Percentiles rank a stretch among this genome's conserved stretches.
Evolutionary conservation across 2,113 vertebrate species (phyloP).

Genomic region (Herpetotheres cachinnans): DNA sequence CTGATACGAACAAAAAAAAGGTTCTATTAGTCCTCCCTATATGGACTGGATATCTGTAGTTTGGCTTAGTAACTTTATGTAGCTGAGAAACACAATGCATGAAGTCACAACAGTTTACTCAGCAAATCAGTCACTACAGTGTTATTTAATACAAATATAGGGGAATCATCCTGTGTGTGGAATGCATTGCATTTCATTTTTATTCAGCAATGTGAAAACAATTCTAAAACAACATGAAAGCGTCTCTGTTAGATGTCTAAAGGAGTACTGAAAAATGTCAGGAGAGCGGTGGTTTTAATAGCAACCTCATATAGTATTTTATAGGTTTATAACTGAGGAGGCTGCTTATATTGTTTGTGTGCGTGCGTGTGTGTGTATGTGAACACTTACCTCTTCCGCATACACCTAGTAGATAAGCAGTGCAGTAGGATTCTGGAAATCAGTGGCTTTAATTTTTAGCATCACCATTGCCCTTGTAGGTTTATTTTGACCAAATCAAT

Average conservation of each 20-base stretch:
- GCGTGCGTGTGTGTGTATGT: background rate
- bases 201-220: background rate
- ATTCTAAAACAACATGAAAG: background rate
- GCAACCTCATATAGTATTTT: background rate
- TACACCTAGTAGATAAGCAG: background rate
- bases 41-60: background rate
- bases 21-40: background rate
- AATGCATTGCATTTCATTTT: background rate
- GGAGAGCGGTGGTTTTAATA: background rate
- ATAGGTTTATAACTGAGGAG: background rate
- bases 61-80: background rate
- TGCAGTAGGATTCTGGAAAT: background rate
- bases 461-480: background rate
- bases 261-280: background rate
- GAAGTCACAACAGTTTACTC: background rate
- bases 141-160: background rate
- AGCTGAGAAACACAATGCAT: background rate
- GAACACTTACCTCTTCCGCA: background rate
- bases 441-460: background rate
- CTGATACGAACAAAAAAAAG: background rate
- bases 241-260: background rate
- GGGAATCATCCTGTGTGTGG: background rate
- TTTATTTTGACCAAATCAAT: background rate
- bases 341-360: background rate
- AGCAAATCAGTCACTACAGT: background rate